Base-by-base conservation (phyloP, 2,113 vertebrate species). In the Rhagologus leucostigma region DNA sequence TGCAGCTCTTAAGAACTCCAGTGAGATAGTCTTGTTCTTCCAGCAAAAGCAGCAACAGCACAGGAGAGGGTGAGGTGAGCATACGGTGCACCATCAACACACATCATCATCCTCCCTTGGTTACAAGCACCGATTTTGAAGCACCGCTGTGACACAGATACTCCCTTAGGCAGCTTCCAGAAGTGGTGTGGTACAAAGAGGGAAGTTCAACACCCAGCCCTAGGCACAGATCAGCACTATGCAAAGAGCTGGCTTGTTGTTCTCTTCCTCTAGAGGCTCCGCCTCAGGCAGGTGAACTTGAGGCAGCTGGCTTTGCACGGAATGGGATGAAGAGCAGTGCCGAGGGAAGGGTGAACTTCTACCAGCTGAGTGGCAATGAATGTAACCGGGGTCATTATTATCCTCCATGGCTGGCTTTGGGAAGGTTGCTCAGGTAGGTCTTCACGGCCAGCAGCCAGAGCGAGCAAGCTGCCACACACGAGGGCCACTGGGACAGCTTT, bases 401-500 rank as follows among this genome's bases (percentile, higher is more conserved):
- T 14, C n/a, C 29, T 88, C 23, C 52, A n/a, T 2, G 20, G 49
- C 50, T 74, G 55, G 26, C 35, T 81, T 70, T 81, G 50, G 46
- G 64, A 80, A 77, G 68, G 37, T 17, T 63, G 71, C 65, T 90
- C 67, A 90, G 79, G 82, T 73, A 69, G 65, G n/a, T 26, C 70
- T 65, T 69, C 37, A 27, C 2, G 2, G 83, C 50, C 71, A 79
- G 73, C 74, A 83, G 88, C 35, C 78, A 76, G 57, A n/a, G 53
- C 0, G 0, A 93, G 82, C 53, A 81, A 86, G 59, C 37, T 92
- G 85, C 92, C 90, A 93, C 83, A 73, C 65, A 87, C 52, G 53
- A 84, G 69, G 80, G 32, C 84, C 89, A 85, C 53, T 80, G 84
- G 75, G 82, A 89, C 71, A 77, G 87, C 59, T 96, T 87, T 87